Evolutionary conservation across 2,113 vertebrate genomes (phyloP), one percentile per base, ranked within the genome.

Genomic region (Morone chrysops): DNA sequence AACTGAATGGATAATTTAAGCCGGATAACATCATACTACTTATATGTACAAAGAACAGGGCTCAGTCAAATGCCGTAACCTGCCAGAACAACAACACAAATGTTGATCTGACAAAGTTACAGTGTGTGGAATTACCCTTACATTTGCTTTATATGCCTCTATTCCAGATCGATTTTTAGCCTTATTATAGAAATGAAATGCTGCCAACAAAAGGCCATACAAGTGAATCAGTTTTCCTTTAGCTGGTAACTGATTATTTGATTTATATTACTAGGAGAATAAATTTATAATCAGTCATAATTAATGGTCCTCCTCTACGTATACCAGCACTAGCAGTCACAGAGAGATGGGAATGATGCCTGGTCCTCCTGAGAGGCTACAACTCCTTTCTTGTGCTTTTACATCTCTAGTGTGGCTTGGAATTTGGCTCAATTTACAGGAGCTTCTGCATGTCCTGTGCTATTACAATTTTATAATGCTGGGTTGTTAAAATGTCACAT

Each of bases 381-480:
- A 70, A 54, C 66, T 87, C 57, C 75, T 79, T 63, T 48, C 68
- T 77, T 70, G 82, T 80, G 65, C 73, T 85, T 72, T 72, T 18
- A 36, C 51, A 38, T 83, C 65, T 75, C 61, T 53, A 13, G 61
- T 20, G 0, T 45, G 36, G 40, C 9, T 56, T 57, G 6, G 61
- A 76, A 68, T 89, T 90, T 76, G 81, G 82, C 85, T 90, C 80
- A 0, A 70, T 54, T 85, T 65, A 13, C 13, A 86, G 31, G 31
- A 31, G 31, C 40, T 31, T 69, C 18, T 71, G 6, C 20, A 3
- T 56, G n/a, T 80, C 54, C 41, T 72, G 41, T 70, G 14, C 31
- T 22, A 45, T 20, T 54, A 48, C 22, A 67, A 40, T 25, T 40
- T 31, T 59, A 59, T 61, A 69, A 84, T 80, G 76, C 59, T 62